Evolutionary conservation across 1,140 invertebrate species (phyloP), one percentile per base, ranked within the genome.

Genomic region (Diorhabda carinulata): DNA sequence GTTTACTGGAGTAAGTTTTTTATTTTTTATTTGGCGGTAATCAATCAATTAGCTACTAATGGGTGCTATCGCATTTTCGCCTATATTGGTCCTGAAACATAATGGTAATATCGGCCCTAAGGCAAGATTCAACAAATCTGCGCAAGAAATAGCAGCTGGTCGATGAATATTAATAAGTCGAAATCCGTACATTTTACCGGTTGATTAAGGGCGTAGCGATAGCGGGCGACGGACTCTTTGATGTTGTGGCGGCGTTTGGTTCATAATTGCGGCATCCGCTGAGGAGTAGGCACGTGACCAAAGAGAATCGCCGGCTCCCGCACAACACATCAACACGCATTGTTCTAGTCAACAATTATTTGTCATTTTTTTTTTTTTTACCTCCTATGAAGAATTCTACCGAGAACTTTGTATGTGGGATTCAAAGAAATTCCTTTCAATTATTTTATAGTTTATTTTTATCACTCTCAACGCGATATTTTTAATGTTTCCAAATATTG

Each of bases 261-360:
- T 10, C 58, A 40, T 61, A 61, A 61, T 43, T 4, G 41, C 9
- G 41, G 59, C 59, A 61, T 61, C 59, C 59, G 59, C 41, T 9
- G 42, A 43, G 8, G 59, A 61, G 59, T 40, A 41, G 25, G 59
- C 59, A 8, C 59, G 59, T 61, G 59, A 61, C 59, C 59, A 41
- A 8, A 41, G 59, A 61, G 5, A 61, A 61, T 61, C 40, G 10
- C 25, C 59, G 59, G 59, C 59, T 61, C 59, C 59, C 59, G 59
- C 10, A 61, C 25, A 61, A 61, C 59, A 61, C 59, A 61, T 61
- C 59, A 61, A 61, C 59, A 61, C 59, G 59, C 59, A 61, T 61
- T 61, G 59, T 61, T 61, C 59, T 43, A 61, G 8, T 10, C 41
- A 8, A 61, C 9, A 59, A 59, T 59, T 59, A 59, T 40, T 4